These are phyloP conservation scores for Arrhopalites spinosus DNA, from an alignment of 2,888 invertebrate genomes.

Conservation along the genomic window DNA sequence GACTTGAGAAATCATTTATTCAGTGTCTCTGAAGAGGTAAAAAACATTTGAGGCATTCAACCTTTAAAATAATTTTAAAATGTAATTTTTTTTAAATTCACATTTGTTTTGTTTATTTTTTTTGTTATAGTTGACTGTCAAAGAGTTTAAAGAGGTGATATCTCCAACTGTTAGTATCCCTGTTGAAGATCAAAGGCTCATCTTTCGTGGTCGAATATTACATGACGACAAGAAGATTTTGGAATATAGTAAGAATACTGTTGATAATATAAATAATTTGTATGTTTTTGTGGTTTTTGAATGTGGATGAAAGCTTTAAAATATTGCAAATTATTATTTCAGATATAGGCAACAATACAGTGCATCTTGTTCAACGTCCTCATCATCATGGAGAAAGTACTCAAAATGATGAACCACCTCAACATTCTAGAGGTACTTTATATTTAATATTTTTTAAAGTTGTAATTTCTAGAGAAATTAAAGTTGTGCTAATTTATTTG, in stretches of 20 bases:
- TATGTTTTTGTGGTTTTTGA: no score
- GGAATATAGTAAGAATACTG: neutral
- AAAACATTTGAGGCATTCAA: slow-evolving; percentile 56
- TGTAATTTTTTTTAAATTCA: neutral
- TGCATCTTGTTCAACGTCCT: slow-evolving; percentile 63
- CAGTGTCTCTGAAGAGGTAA: slow-evolving; percentile 82
- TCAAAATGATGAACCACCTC: slow-evolving; percentile 47
- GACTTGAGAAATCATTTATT: slow-evolving; percentile 85
- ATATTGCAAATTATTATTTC: no score
- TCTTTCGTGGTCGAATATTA: slow-evolving; percentile 90
- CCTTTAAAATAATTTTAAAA: neutral
- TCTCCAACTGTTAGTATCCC: slow-evolving; percentile 78
- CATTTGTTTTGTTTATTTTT: no score
- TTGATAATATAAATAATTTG: no score
- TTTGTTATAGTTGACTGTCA: slow-evolving; percentile 38
- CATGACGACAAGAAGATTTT: slow-evolving; percentile 59
- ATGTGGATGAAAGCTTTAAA: no score
- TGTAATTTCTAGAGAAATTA: no score
- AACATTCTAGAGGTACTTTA: neutral
- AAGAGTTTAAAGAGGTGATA: slow-evolving; percentile 76
- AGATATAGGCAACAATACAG: slow-evolving; percentile 63
- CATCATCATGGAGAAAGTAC: slow-evolving; percentile 58
- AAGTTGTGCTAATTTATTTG: no score
- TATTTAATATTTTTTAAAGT: no score
- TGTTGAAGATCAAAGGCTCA: slow-evolving; percentile 82